Evolutionary conservation across 2,888 invertebrate species (phyloP), one percentile per base, ranked within the genome.

Genomic region (Marronus borbonicus): DNA sequence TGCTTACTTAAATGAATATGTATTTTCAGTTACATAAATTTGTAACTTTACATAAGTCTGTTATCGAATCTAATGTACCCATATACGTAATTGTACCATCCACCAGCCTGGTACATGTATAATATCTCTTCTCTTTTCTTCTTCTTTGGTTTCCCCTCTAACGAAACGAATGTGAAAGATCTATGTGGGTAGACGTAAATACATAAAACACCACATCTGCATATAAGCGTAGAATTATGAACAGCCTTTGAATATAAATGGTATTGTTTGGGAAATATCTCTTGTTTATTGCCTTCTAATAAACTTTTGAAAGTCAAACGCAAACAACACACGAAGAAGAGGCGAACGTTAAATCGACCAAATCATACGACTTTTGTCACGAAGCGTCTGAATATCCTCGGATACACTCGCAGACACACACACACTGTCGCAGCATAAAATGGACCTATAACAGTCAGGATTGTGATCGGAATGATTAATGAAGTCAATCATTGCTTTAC

Each of bases 151-250:
- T 66, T 66, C 12, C 28, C 65, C 20, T 17, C 44, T 66, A 66
- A 66, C 68, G 28, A 74, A 62, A 74, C 14, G 20, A 58, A 60
- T 14, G 24, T 3, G 39, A 44, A 72, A 72, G 60, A 74, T 60
- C 60, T 60, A 68, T 68, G 50, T 50, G 50, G 49, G 68, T 50
- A 68, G 50, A 50, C 28, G 68, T 68, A 68, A 68, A 68, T 58
- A 44, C 24, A 60, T 74, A 74, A 70, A 74, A 44, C 60, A 74
- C 72, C 44, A 62, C 72, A 72, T 72, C 72, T 74, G 60, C 72
- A 74, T 74, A 74, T 74, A 74, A 60, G 44, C 72, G 60, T 39
- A 60, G 72, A 74, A 74, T 74, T 74, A 74, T 60, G 72, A 60
- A 74, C 72, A 20, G 72, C 2, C 44, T 60, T 62, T 60, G 72